Evolutionary conservation across 1,140 invertebrate species (phyloP), one percentile per base, ranked within the genome.

Genomic region (Drosophila quadrilineata): DNA sequence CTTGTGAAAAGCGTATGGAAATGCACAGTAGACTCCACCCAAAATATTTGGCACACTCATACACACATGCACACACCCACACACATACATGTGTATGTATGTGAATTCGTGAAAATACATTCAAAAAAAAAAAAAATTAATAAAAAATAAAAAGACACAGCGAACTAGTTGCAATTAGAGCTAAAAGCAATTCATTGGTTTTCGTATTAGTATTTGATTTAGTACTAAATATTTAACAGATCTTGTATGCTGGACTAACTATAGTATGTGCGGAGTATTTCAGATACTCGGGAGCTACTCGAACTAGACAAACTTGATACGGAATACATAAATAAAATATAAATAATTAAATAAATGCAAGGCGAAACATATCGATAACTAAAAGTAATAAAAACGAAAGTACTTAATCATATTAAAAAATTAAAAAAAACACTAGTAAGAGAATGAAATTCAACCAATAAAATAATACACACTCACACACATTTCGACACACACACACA

Each of bases 361-460:
- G 85, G 59, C 67, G n/a, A 85, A 71, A 85, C 79, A 85, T 85
- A 85, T 85, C 79, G 76, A 66, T 82, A 58, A 57, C 41, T 46
- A 26, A 17, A 19, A 40, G 33, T 28, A 41, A 56, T 29, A 56
- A 43, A 29, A 46, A 16, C n/a, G 6, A 48, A 48, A 8, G 26
- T 19, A 31, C 6, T 12, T 29, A 48, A 14, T 31, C 41, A 28
- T 48, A 21, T 31, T 19, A 33, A 52, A 5, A 26, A 63, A 1
- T 28, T 14, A 57, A 59, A 40, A 5, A 31, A 52, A 33, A 35
- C 21, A 63, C n/a, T 8, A 10, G 10, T 33, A 36, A 48, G 35
- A 35, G 48, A 46, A 76, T 49, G n/a, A n/a, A 73, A 3, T 5
- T n/a, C 38, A 59, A 17, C 10, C 52, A 26, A 21, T 33, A 3